phyloP scores from a whole-genome alignment of 2,797 vertebrate genomes.

The Melanitta fusca region DNA sequence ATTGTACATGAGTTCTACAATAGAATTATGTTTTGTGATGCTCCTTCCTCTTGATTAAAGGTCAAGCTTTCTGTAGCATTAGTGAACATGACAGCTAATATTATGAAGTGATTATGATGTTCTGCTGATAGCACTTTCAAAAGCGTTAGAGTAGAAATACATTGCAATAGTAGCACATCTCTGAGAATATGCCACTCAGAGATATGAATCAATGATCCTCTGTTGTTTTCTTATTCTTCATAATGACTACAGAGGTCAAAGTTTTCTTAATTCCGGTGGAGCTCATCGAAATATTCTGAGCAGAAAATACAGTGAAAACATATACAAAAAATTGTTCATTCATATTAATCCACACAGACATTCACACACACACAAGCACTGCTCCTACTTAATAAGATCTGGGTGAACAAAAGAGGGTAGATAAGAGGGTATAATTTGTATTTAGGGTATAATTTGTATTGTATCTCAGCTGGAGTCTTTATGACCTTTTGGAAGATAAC shows the following conservation, averaged over 20 bases:
- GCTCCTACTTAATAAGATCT: neutral
- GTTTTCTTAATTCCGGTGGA: neutral
- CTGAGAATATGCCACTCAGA: neutral
- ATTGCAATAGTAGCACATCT: neutral
- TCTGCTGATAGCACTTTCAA: neutral
- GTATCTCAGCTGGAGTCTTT: neutral
- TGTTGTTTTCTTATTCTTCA: neutral
- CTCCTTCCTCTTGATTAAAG: constrained; percentile 47
- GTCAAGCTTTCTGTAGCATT: constrained; percentile 9
- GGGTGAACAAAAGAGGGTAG: neutral
- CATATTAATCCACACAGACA: neutral
- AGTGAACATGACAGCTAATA: neutral
- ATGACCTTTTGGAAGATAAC: neutral
- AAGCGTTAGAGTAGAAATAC: neutral
- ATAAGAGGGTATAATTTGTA: neutral
- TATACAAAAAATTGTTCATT: neutral
- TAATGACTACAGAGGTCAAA: neutral
- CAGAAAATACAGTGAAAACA: neutral
- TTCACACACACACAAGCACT: neutral
- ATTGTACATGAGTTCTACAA: neutral
- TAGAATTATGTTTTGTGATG: neutral
- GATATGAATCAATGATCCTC: neutral
- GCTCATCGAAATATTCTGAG: neutral
- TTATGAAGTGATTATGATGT: neutral
- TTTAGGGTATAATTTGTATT: neutral